Evolutionary conservation across 2,113 vertebrate species (phyloP), one percentile per base, ranked within the genome.

Genomic region (Catharus fuscescens): DNA sequence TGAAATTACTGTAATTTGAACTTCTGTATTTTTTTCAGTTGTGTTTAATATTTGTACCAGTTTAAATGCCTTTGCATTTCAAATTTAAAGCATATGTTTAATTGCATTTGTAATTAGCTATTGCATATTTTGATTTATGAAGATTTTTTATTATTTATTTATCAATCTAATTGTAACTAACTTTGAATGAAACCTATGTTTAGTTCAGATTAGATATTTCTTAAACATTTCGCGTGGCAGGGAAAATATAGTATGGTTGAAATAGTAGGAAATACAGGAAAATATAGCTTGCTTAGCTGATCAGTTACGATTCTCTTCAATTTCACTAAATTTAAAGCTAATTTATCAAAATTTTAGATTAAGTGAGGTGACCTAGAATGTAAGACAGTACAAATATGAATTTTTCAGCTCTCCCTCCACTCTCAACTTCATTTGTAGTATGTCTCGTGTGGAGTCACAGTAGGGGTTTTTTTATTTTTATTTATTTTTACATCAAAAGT

Each of bases 401-500:
- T 86, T 93, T 64, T 83, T 92, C 47, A 70, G 29, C 47, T 8
- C 65, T 82, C 24, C 57, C 50, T 82, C 44, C 31, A 47, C 36
- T 78, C 12, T 45, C 60, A 88, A 77, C 28, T 89, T 88, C n/a
- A 80, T 53, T 70, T 91, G 40, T 66, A 76, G 40, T 69, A 80
- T 81, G 60, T 52, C 56, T 73, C 60, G 47, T 76, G 44, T 71
- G 65, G 45, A 87, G 61, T 85, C 74, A 79, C 44, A 73, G 52
- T 44, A 91, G 47, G n/a, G 32, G 61, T 40, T 77, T 86, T 85
- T 72, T 32, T 5, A 60, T 47, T 92, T 57, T 66, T 61, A 52
- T 91, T 80, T 81, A 47, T 65, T 94, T 95, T 91, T 72, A n/a
- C 78, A 94, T 86, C 96, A 92, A 80, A 95, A 92, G 42, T 78